Evolutionary conservation across 2,113 vertebrate genomes (phyloP).

Genomic region (Ceyx cyanopectus): DNA sequence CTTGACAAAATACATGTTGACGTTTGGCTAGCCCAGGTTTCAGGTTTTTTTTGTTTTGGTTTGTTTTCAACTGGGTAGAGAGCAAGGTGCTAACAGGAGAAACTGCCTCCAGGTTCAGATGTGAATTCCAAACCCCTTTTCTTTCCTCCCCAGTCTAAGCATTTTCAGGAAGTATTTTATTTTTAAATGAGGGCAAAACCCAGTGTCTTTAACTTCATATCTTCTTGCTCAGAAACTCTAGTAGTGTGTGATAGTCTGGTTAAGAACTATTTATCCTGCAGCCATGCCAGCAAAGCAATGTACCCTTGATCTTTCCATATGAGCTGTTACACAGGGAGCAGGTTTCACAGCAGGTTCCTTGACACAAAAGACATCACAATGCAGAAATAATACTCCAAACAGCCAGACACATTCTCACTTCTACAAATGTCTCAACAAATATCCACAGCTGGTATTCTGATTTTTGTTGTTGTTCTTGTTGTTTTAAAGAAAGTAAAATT

Average conservation of each 20-base stretch:
- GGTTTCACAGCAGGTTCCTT: slow-evolving; percentile 75
- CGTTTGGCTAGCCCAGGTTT: background rate
- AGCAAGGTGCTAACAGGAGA: background rate
- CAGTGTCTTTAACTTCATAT: slow-evolving; percentile 33
- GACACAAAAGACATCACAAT: slow-evolving; percentile 68
- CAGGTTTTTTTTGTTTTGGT: too few species aligned
- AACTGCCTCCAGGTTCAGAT: background rate
- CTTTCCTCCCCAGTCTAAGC: background rate
- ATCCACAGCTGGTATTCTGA: slow-evolving; percentile 64
- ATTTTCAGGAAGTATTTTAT: background rate
- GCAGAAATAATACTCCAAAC: slow-evolving; percentile 72
- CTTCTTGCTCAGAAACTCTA: slow-evolving; percentile 38
- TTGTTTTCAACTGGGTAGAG: background rate
- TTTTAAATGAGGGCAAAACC: slow-evolving; percentile 36
- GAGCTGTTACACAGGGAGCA: slow-evolving; percentile 75
- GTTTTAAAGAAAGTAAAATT: slow-evolving; percentile 62
- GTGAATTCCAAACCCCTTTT: background rate
- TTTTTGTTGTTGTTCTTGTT: background rate
- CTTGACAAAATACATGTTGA: background rate
- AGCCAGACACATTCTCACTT: slow-evolving; percentile 75
- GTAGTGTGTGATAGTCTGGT: slow-evolving; percentile 25
- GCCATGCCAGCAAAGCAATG: slow-evolving; percentile 66
- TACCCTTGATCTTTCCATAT: slow-evolving; percentile 76
- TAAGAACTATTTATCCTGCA: slow-evolving; percentile 66
- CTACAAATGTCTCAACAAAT: slow-evolving; percentile 77